These are phyloP conservation scores for Brachypteracias leptosomus DNA, from an alignment of 2,113 vertebrate species.

Conservation along the genomic window DNA sequence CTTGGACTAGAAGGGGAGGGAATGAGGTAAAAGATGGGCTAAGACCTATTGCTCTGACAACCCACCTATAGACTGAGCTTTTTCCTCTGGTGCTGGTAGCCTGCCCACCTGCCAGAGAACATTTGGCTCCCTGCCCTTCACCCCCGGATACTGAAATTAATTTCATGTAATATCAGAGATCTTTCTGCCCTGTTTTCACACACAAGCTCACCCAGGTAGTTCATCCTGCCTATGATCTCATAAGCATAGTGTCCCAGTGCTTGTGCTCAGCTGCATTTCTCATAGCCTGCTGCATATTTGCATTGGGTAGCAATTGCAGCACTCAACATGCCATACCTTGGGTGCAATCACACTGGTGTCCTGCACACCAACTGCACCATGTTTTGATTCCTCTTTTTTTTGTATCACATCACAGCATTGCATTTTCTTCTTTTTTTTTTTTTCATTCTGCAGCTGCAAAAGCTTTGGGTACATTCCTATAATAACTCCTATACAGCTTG, in stretches of 20 bases:
- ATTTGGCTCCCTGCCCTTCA: background rate
- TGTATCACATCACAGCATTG: background rate
- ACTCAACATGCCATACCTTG: background rate
- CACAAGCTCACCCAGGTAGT: background rate
- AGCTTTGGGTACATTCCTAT: slow-evolving; percentile 30
- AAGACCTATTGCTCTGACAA: background rate
- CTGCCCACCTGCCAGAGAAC: background rate
- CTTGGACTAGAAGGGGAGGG: background rate
- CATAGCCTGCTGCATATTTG: background rate
- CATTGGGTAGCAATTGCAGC: background rate
- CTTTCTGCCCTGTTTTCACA: background rate
- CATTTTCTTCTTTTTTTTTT: background rate
- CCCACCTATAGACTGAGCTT: background rate
- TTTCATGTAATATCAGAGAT: background rate
- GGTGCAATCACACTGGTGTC: background rate
- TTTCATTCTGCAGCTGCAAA: slow-evolving; percentile 13
- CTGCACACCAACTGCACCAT: background rate
- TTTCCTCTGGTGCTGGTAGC: background rate
- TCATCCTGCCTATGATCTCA: background rate
- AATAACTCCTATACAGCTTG: slow-evolving; percentile 36
- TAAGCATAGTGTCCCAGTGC: rapidly evolving
- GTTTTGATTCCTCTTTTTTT: slow-evolving; percentile 2
- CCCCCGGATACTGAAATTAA: background rate
- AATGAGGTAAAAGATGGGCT: background rate
- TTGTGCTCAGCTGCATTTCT: background rate